Percentiles rank a stretch among this genome's conserved stretches.
Evolutionary conservation across 2,888 invertebrate species (phyloP).

Genomic region (Molorchus minor): DNA sequence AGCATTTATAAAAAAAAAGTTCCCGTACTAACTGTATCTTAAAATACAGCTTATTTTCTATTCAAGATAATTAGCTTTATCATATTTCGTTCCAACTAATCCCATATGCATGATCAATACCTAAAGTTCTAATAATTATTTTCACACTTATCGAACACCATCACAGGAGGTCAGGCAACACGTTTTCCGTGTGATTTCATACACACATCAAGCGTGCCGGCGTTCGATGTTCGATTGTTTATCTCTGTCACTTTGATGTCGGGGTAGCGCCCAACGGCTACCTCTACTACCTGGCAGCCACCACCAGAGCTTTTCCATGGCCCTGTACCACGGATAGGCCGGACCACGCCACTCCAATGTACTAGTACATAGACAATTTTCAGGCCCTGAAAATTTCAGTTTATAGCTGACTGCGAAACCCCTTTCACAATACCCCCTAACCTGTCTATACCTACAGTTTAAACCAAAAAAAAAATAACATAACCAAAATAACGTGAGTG

Average conservation of each 20-base stretch:
- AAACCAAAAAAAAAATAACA: conserved; percentile 48
- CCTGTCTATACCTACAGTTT: conserved; percentile 64
- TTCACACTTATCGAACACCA: conserved; percentile 46
- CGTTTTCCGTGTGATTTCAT: conserved; percentile 46
- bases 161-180: conserved; percentile 42
- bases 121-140: conserved; percentile 45
- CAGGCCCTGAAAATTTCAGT: conserved; percentile 60
- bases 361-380: conserved; percentile 42
- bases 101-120: conserved; percentile 31
- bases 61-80: not conserved
- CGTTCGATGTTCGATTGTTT: conserved; percentile 37
- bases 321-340: conserved; percentile 48
- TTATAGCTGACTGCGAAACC: conserved; percentile 64
- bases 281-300: conserved; percentile 32
- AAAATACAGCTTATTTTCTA: not conserved
- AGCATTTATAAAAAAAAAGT: too few species aligned
- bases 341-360: conserved; percentile 46
- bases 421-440: conserved; percentile 58
- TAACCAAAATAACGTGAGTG: conserved; percentile 52
- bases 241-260: conserved; percentile 38
- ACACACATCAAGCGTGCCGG: conserved; percentile 44
- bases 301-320: conserved; percentile 32
- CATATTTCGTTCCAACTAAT: conserved; percentile 6
- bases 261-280: conserved; percentile 33
- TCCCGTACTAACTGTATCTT: too few species aligned